A percentile compares a stretch with the other conserved stretches of the same genome.
Conservation (phyloP, 2,113 vertebrate species). For the Cephalophus harveyi region DNA sequence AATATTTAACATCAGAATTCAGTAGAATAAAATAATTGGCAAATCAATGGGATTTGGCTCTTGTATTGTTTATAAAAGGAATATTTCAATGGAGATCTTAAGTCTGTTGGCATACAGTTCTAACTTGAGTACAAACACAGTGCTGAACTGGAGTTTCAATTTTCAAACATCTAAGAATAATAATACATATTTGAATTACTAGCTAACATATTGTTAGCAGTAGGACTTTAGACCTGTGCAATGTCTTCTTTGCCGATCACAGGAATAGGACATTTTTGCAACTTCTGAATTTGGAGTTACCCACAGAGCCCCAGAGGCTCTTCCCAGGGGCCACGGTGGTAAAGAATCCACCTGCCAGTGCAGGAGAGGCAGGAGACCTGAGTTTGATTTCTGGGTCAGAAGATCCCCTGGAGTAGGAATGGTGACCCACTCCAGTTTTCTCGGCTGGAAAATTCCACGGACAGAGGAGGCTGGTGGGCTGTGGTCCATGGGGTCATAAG, state of each 20-base stretch:
- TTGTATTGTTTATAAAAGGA: neutral
- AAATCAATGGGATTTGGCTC: neutral
- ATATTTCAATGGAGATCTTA: neutral
- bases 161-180: neutral
- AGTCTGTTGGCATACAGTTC: neutral
- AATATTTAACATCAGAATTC: neutral
- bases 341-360: neutral
- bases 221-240: neutral
- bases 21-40: neutral
- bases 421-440: neutral
- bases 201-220: neutral
- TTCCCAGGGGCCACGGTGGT: neutral
- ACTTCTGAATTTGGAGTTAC: neutral
- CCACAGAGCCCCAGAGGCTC: neutral
- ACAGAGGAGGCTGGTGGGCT: neutral
- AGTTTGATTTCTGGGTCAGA: neutral
- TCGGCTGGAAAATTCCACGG: neutral
- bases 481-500: neutral
- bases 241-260: neutral
- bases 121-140: neutral
- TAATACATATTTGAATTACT: neutral
- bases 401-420: neutral
- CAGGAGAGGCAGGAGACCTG: neutral
- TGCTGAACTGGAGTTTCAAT: neutral
- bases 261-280: neutral